Base-by-base conservation (phyloP, 2,113 vertebrate species). In the Apeltes quadracus region DNA sequence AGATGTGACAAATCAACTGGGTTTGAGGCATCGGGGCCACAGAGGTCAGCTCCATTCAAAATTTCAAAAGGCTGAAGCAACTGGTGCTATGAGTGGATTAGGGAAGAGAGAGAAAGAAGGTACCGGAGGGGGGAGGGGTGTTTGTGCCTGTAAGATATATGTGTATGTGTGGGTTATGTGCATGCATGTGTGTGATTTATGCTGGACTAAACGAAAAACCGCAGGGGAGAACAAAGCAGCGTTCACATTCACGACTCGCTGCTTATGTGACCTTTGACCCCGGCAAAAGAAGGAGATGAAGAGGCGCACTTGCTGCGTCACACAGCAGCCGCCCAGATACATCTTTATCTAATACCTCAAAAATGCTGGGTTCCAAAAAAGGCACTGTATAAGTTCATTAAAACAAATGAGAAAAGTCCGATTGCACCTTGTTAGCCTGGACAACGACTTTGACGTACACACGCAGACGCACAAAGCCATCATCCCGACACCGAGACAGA, bases 181-280 rank as follows among this genome's bases (percentile, higher is more conserved):
- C 71, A 61, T 81, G 75, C 83, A 81, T 83, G 75, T 78, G 76
- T 69, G 75, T 61, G 67, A 81, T 69, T 72, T 36, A 64, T 67
- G 27, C 34, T 7, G 14, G 29, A 75, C 69, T 15, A 27, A 36
- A 79, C 69, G 66, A 53, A 65, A 72, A 84, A 81, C 61, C 51
- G 50, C 68, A 69, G 25, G 10, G 61, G 63, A 68, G 73, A 83
- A 87, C 79, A 86, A 90, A 83, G 83, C 61, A 43, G 67, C 43
- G n/a, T 78, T 83, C 73, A 83, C 70, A 82, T 81, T 61, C 59
- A 63, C 71, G 51, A 75, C 68, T 38, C 68, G 55, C n/a, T 55
- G 67, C 3, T 77, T 53, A 73, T 56, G 56, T 77, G 76, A 86
- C 79, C 87, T 83, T 73, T 81, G 73, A 82, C 80, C 75, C 71